Evolutionary conservation across 2,113 vertebrate species (phyloP).

Genomic region (Arvicanthis niloticus): DNA sequence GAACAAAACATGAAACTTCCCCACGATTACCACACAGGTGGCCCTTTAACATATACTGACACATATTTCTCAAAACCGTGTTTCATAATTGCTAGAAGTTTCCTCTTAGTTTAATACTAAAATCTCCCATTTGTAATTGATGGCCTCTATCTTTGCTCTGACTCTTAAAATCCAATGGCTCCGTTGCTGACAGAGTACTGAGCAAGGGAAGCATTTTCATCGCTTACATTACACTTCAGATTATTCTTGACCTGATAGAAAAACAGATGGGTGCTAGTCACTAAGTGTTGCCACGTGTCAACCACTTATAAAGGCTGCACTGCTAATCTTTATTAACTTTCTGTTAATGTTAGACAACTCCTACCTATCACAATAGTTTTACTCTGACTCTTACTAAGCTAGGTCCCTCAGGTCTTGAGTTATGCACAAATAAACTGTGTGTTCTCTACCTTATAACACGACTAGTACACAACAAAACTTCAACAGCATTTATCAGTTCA

Average conservation of each 20-base stretch:
- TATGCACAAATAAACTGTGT: background rate
- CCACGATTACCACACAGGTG: background rate
- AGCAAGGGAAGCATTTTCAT: background rate
- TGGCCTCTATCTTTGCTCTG: background rate
- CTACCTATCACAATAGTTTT: background rate
- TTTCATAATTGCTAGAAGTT: background rate
- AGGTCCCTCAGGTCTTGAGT: background rate
- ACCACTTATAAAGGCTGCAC: background rate
- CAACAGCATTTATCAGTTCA: background rate
- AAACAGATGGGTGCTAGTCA: background rate
- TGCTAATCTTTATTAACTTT: background rate
- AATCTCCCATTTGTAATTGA: background rate
- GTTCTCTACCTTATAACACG: background rate
- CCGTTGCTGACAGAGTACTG: background rate
- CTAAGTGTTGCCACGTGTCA: background rate
- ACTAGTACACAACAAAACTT: background rate
- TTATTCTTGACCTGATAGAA: background rate
- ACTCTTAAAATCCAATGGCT: background rate
- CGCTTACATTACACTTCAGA: background rate
- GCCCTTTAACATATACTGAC: background rate
- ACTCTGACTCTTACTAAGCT: background rate
- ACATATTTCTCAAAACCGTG: background rate
- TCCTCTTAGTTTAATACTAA: constrained; percentile 31
- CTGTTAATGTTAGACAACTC: background rate
- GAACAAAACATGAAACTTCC: background rate